phyloP scores from a whole-genome alignment of 2,888 invertebrate genomes.

The Drosophila gaucha region DNA sequence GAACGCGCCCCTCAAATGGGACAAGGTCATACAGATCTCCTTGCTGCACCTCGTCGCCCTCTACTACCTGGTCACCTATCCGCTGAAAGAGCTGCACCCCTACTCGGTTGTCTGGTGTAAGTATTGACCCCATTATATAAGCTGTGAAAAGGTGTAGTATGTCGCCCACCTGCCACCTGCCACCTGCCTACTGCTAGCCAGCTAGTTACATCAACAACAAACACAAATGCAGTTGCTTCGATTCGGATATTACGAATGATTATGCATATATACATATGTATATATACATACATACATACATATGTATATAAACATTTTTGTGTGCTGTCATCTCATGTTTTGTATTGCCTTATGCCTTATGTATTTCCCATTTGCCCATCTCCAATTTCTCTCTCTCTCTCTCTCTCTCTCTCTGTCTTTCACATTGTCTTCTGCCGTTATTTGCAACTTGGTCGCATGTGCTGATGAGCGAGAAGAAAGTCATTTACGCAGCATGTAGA shows the following conservation, averaged over 20 bases:
- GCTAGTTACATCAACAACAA: conserved; percentile 37
- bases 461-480: conserved; percentile 28
- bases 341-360: conserved; percentile 19
- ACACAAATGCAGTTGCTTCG: conserved; percentile 9
- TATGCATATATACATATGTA: background rate
- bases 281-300: background rate
- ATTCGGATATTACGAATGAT: conserved; percentile 35
- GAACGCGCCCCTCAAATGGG: conserved; percentile 88
- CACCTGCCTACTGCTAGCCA: background rate
- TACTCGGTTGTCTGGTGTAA: conserved; percentile 87
- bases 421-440: conserved; percentile 41
- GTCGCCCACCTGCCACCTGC: conserved; percentile 20
- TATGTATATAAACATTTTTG: conserved; percentile 13
- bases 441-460: conserved; percentile 62
- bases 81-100: conserved; percentile 80
- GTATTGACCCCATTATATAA: conserved; percentile 76
- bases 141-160: conserved; percentile 25
- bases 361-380: conserved; percentile 17
- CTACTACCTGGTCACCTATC: conserved; percentile 82
- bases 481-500: conserved; percentile 23
- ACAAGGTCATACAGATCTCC: conserved; percentile 86
- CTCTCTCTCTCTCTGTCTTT: background rate
- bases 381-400: conserved; percentile 2
- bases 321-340: conserved; percentile 20
- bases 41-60: conserved; percentile 85